A percentile compares a stretch with the other conserved stretches of the same genome.
Conservation (phyloP, 2,888 invertebrate genomes). For the Patella ulyssiponensis region DNA sequence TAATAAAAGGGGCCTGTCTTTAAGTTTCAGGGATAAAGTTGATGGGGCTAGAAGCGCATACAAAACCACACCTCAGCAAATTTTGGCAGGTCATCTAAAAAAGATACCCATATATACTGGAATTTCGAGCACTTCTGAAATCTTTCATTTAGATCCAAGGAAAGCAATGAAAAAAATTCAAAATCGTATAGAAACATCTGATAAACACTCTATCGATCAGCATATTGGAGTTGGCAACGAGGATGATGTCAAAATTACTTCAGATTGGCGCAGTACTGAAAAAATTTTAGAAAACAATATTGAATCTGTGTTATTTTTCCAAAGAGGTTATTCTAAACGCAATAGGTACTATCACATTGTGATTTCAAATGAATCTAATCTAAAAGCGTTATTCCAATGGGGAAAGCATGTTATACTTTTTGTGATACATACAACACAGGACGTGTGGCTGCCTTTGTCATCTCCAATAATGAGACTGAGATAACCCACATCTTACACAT, state of each 20-base stretch:
- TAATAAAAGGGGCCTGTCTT: neutral
- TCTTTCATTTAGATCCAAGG: neutral
- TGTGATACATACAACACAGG: neutral
- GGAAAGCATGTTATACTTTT: conserved; percentile 3
- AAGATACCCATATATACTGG: neutral
- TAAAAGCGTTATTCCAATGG: neutral
- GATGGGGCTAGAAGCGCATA: neutral
- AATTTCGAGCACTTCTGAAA: neutral
- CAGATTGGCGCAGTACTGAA: neutral
- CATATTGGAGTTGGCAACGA: neutral
- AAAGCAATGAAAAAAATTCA: neutral
- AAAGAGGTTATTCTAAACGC: neutral
- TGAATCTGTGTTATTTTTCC: neutral
- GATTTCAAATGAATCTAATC: neutral
- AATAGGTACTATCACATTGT: neutral
- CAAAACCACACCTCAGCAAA: neutral
- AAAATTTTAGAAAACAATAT: neutral
- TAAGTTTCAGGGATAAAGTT: neutral
- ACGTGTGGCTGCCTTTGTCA: neutral
- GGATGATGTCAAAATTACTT: neutral
- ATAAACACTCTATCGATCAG: neutral
- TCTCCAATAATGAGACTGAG: neutral
- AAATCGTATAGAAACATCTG: neutral
- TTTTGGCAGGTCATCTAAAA: neutral
- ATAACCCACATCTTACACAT: neutral